phyloP scores from a whole-genome alignment of 2,888 invertebrate species.

The Campaea margaritaria region DNA sequence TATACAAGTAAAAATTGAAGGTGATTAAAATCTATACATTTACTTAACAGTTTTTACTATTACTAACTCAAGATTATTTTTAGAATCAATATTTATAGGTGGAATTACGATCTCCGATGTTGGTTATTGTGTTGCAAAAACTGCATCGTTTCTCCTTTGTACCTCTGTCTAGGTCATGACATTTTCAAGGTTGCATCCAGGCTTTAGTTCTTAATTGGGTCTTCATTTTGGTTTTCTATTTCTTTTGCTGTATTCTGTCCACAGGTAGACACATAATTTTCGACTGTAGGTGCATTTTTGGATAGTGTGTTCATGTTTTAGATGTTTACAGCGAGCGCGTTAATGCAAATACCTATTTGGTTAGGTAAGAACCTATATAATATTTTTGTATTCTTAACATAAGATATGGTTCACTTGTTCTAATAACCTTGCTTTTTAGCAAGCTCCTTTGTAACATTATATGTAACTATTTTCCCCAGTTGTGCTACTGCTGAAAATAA shows the following conservation, averaged over 20 bases:
- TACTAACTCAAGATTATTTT: constrained; percentile 9
- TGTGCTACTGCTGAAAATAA: too few species aligned
- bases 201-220: constrained; percentile 50
- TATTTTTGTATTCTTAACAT: too few species aligned
- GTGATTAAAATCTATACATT: too few species aligned
- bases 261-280: constrained; percentile 21
- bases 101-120: neutral
- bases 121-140: constrained; percentile 31
- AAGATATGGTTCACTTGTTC: too few species aligned
- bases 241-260: constrained; percentile 17
- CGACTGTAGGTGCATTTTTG: neutral
- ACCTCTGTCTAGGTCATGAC: constrained; percentile 64
- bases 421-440: too few species aligned
- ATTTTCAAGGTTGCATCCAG: constrained; percentile 56
- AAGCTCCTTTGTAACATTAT: too few species aligned
- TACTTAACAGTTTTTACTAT: constrained; percentile 3
- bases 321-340: neutral
- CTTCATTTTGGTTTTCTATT: constrained; percentile 46
- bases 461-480: too few species aligned
- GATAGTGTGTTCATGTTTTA: neutral
- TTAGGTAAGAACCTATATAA: too few species aligned
- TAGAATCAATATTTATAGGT: constrained; percentile 13
- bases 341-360: too few species aligned
- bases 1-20: too few species aligned
- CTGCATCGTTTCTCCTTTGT: constrained; percentile 43